phyloP scores from a whole-genome alignment of 2,888 invertebrate species.

The Keiferia lycopersicella region DNA sequence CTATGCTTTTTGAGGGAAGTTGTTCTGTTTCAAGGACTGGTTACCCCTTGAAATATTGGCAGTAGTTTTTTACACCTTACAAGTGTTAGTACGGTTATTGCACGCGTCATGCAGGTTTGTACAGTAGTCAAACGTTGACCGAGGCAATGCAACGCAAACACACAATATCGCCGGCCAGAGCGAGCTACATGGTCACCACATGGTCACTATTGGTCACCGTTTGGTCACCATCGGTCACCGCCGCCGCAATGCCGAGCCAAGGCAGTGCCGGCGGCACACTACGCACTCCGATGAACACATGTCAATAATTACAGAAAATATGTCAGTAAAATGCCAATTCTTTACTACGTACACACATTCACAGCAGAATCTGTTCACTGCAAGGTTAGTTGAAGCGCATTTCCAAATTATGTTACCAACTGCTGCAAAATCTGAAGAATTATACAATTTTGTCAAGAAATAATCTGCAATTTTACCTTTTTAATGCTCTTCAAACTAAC shows the following conservation, averaged over 20 bases:
- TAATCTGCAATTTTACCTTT: background rate
- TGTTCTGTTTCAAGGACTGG: too few species aligned
- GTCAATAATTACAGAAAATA: slow-evolving; percentile 45
- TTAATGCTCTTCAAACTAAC: background rate
- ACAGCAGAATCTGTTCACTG: background rate
- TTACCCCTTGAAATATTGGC: too few species aligned
- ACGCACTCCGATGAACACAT: slow-evolving; percentile 66
- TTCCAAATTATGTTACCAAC: background rate
- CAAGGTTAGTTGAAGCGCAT: background rate
- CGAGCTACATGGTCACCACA: slow-evolving; percentile 61
- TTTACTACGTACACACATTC: slow-evolving; percentile 19
- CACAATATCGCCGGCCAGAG: slow-evolving; percentile 79
- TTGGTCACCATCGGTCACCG: slow-evolving; percentile 18
- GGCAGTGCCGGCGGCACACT: slow-evolving; percentile 48
- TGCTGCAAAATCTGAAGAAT: background rate
- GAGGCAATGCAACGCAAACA: slow-evolving; percentile 64
- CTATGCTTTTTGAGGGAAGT: too few species aligned
- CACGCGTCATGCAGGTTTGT: slow-evolving; percentile 55
- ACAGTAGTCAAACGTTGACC: slow-evolving; percentile 67
- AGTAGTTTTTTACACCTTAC: too few species aligned
- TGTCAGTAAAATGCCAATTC: slow-evolving; percentile 30
- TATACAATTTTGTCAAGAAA: background rate
- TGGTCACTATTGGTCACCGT: slow-evolving; percentile 16
- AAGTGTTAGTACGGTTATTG: slow-evolving; percentile 40
- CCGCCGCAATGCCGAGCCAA: slow-evolving; percentile 39